Base-by-base conservation (phyloP, 2,113 vertebrate genomes). In the Eulemur macaco region DNA sequence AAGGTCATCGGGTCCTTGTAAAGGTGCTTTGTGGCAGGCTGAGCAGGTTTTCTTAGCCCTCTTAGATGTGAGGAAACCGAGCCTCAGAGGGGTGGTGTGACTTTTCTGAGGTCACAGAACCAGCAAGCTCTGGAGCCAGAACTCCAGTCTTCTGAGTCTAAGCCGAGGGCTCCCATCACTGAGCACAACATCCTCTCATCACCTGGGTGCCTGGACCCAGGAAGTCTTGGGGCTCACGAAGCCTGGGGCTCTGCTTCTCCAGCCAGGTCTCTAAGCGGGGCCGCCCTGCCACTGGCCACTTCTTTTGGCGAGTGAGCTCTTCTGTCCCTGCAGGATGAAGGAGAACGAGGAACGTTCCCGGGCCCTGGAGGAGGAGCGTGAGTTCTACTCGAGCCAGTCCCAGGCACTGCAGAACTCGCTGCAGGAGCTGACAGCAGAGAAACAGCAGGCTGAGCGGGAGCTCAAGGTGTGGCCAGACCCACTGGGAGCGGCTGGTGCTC, bases 361-460 rank as follows among this genome's bases (percentile, higher is more conserved):
- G 77, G 98, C 99, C 0, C 98, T 99, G 98, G 99, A 99, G 98
- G 99, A 99, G 97, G 99, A 99, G 97, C 98, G 99, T 0, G 99
- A 99, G 96, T 99, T 99, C 97, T 99, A 99, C 96, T 99, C 99
- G 0, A 98, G 99, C 64, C 99, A 99, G 98, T 99, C 99, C 0
- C 98, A 96, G 85, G 98, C 99, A 0, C 98, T 99, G 98, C 99
- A 99, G 99, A 99, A 99, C 98, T 99, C 99, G 0, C 99, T 99
- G 60, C 98, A 97, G 2, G 99, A 99, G 98, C 99, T 99, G 97
- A 99, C 99, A 0, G 99, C 98, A 0, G 99, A 99, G 98, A 99
- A 99, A 93, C 99, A 99, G 98, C 99, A 99, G 98, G 99, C 99
- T 0, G 99, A 99, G 98, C 98, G 97, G 29, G 99, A 99, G 97